These are phyloP conservation scores for Agrilus planipennis DNA, from an alignment of 1,140 invertebrate species.

Conservation along the genomic window DNA sequence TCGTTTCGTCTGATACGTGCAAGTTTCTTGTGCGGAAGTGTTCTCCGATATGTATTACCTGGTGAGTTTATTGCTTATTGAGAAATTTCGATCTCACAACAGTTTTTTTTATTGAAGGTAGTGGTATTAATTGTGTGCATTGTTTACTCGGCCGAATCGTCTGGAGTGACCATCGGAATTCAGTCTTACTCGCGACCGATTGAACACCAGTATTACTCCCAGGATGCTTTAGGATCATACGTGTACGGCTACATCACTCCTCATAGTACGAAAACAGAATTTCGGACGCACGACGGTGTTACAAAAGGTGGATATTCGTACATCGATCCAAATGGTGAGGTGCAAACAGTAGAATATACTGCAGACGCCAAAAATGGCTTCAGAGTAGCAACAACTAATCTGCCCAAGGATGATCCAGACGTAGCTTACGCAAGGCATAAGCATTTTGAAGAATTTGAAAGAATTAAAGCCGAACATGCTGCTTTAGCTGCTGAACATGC, in stretches of 20 bases:
- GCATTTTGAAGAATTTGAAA: slow-evolving; percentile 25
- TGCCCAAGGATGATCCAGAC: slow-evolving; percentile 40
- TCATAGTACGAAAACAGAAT: slow-evolving; percentile 50
- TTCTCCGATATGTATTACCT: too few relatives aligned
- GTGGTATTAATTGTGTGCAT: too few relatives aligned
- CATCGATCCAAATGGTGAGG: slow-evolving; percentile 51
- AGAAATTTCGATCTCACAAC: background rate
- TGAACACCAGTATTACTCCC: slow-evolving; percentile 41
- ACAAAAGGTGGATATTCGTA: slow-evolving; percentile 57
- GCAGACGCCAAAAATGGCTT: slow-evolving; percentile 55
- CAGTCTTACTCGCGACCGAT: slow-evolving; percentile 28
- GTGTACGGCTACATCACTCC: slow-evolving; percentile 56
- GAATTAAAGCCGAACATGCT: slow-evolving; percentile 22
- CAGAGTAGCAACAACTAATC: slow-evolving; percentile 50
- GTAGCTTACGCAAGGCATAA: slow-evolving; percentile 28
- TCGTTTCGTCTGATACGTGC: too few relatives aligned
- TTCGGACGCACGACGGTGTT: slow-evolving; percentile 48
- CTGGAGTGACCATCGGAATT: slow-evolving; percentile 21
- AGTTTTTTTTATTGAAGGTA: too few relatives aligned
- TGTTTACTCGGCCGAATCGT: slow-evolving; percentile 2
- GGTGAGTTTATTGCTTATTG: too few relatives aligned
- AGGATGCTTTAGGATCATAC: slow-evolving; percentile 51
- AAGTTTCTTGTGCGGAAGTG: too few relatives aligned
- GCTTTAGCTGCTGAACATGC: slow-evolving; percentile 5
- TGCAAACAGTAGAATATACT: slow-evolving; percentile 55